phyloP scores from a whole-genome alignment of 2,888 invertebrate species.

The Eristalis pertinax region DNA sequence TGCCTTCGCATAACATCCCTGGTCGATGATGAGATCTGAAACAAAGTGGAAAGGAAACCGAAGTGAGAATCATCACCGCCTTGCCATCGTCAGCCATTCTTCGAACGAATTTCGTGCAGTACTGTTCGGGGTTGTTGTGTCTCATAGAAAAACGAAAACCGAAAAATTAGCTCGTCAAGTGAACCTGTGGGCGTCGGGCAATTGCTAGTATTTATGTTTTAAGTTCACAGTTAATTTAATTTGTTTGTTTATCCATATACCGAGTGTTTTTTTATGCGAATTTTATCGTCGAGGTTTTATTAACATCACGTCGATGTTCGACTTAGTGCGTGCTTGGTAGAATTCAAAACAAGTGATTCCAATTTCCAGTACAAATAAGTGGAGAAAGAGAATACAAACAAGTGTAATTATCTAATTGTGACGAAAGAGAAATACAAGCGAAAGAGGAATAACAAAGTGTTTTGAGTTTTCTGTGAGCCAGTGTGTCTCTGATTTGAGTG shows the following conservation, averaged over 20 bases:
- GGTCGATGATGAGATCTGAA: neutral
- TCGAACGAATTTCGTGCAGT: neutral
- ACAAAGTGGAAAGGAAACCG: slow-evolving; percentile 13
- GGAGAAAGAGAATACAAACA: slow-evolving; percentile 2
- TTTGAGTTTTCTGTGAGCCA: neutral
- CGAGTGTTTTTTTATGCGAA: neutral
- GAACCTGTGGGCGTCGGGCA: slow-evolving; percentile 33
- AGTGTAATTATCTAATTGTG: slow-evolving; percentile 31
- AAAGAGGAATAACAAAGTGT: slow-evolving; percentile 12
- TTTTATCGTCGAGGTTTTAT: neutral
- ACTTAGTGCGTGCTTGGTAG: slow-evolving; percentile 9
- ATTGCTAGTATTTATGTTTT: neutral
- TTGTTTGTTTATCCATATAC: neutral
- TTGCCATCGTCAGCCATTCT: slow-evolving; percentile 24
- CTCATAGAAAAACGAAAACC: neutral
- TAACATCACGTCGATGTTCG: neutral
- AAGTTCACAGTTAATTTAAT: slow-evolving; percentile 14
- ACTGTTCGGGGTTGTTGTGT: neutral
- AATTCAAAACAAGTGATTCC: slow-evolving; percentile 18
- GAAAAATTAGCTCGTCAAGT: slow-evolving; percentile 3
- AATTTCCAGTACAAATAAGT: neutral
- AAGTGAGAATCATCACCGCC: neutral
- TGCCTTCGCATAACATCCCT: neutral
- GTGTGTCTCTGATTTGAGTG: neutral
- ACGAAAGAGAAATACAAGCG: neutral